Percentiles rank a stretch among this genome's conserved stretches.
These are phyloP conservation scores for Marronus borbonicus DNA, from an alignment of 2,888 invertebrate genomes.

Conservation along the genomic window DNA sequence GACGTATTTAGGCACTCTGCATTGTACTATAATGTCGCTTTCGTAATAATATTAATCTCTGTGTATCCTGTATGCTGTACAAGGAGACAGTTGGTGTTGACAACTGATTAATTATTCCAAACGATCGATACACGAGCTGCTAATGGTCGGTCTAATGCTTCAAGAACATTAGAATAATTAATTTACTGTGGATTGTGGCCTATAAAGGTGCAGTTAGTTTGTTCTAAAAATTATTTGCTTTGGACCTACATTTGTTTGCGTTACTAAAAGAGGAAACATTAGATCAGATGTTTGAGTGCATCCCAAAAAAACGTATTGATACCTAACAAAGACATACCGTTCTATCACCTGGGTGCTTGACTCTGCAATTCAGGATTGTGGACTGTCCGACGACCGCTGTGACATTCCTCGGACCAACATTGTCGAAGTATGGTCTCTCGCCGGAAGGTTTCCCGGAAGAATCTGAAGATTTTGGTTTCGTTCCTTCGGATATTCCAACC, in stretches of 20 bases:
- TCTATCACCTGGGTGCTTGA: slow-evolving; percentile 89
- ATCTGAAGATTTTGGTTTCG: slow-evolving; percentile 57
- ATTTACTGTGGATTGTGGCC: no score
- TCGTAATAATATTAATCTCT: not conserved
- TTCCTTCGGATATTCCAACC: slow-evolving; percentile 52
- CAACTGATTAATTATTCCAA: slow-evolving; percentile 4
- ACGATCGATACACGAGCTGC: no score
- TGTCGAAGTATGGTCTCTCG: slow-evolving; percentile 88
- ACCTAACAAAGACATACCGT: slow-evolving; percentile 76
- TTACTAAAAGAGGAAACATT: no score
- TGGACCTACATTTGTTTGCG: no score
- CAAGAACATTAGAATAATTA: no score
- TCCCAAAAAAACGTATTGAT: no score
- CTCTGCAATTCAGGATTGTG: slow-evolving; percentile 84
- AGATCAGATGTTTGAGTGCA: no score
- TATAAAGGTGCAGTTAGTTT: no score
- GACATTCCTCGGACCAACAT: slow-evolving; percentile 86
- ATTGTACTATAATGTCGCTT: not conserved
- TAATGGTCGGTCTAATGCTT: no score
- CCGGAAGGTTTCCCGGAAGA: slow-evolving; percentile 64
- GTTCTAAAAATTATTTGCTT: no score
- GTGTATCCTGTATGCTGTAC: not conserved
- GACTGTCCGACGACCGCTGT: slow-evolving; percentile 89
- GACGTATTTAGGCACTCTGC: no score
- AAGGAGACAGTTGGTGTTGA: slow-evolving; percentile 1